Evolutionary conservation across 2,113 vertebrate species (phyloP).

Genomic region (Cynopterus brachyotis): DNA sequence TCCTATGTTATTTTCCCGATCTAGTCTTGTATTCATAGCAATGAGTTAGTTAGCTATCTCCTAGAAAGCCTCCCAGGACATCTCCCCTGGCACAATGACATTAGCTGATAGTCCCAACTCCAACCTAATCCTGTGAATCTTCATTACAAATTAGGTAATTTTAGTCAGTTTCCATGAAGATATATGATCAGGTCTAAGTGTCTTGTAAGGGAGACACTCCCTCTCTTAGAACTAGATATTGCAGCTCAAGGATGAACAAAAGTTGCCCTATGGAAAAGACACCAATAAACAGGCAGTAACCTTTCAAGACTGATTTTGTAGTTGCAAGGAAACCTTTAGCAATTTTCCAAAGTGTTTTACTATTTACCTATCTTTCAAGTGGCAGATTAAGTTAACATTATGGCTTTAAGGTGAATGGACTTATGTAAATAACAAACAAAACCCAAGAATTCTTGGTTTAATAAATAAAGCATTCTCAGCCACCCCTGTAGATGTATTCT

Average conservation of each 20-base stretch:
- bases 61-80: not conserved
- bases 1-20: not conserved
- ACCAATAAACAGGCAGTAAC: not conserved
- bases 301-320: not conserved
- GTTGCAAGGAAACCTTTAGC: not conserved
- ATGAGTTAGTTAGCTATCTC: too few species aligned
- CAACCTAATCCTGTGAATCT: not conserved
- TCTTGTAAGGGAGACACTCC: not conserved
- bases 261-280: not conserved
- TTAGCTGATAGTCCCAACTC: not conserved
- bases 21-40: not conserved
- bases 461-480: not conserved
- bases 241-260: not conserved
- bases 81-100: not conserved
- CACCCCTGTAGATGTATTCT: not conserved
- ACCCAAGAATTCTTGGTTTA: not conserved
- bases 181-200: not conserved
- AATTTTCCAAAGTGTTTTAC: not conserved
- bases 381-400: not conserved
- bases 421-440: conserved; percentile 17
- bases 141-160: not conserved
- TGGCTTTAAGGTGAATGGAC: not conserved
- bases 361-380: not conserved
- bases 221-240: not conserved
- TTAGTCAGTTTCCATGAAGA: not conserved